Conservation (phyloP, 2,113 vertebrate species). For the Cygnus buccinator region DNA sequence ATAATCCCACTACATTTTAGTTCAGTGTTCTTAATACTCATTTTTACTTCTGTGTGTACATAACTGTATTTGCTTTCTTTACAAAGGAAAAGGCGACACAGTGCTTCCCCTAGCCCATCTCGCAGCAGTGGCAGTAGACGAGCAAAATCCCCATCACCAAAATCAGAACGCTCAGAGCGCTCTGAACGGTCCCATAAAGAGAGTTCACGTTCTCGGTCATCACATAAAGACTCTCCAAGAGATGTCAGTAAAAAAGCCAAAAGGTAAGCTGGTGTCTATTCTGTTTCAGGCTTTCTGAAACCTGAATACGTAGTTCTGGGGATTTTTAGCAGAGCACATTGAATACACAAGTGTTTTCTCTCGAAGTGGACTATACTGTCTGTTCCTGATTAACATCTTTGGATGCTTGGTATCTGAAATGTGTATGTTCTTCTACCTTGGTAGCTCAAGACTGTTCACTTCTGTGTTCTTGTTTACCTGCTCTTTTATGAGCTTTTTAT, state of each 20-base stretch:
- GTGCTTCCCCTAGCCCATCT: conserved; percentile 90
- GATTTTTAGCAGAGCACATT: neutral
- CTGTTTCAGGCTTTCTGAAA: neutral
- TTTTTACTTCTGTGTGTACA: neutral
- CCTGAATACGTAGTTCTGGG: neutral
- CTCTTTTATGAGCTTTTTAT: neutral
- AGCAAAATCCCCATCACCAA: conserved; percentile 92
- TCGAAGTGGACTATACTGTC: neutral
- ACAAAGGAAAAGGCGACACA: conserved; percentile 91
- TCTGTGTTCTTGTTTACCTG: neutral
- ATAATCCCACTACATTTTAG: neutral
- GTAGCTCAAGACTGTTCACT: neutral
- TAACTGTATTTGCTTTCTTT: neutral
- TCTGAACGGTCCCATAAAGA: conserved; percentile 95
- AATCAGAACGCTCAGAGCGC: conserved; percentile 89
- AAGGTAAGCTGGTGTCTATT: conserved; percentile 79
- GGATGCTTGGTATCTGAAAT: neutral
- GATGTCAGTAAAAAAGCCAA: conserved; percentile 93
- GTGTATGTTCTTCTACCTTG: neutral
- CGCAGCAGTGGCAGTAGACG: conserved; percentile 87
- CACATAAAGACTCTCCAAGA: conserved; percentile 95
- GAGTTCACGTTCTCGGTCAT: conserved; percentile 86
- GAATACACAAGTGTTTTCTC: fast-evolving
- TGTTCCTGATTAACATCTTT: neutral
- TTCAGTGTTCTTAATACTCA: fast-evolving